Evolutionary conservation across 2,888 invertebrate species (phyloP), one percentile per base, ranked within the genome.

Genomic region (Priocnemis perturbator): DNA sequence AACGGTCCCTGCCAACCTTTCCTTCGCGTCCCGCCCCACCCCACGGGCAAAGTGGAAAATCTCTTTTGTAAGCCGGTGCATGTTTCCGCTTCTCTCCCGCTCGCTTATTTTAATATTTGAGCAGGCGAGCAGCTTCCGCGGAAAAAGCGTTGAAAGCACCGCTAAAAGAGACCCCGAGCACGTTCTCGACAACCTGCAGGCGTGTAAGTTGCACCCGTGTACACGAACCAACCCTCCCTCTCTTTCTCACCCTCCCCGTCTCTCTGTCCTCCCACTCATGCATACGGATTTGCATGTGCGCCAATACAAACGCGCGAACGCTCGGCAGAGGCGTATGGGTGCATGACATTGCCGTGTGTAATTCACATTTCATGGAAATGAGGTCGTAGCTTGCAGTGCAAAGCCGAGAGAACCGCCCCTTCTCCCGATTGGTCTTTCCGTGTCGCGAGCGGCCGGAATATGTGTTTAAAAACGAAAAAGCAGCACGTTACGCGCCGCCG

Each of bases 101-200:
- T 78, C 83, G 81, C 81, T 83, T 78, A 83, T 83, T 83, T 83
- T 83, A 83, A 83, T 83, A 83, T 83, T 83, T 81, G 77, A 83
- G 76, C 72, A 74, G 72, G 64, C 74, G 69, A 62, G 77, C 74
- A 76, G 78, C 73, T 72, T 65, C 76, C 63, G 74, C 66, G 77
- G 74, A 76, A 76, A 81, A 81, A 78, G 75, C 77, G 77, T 67
- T 82, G 84, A 84, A 82, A 84, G 83, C 83, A 70, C 72, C 72
- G 81, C 76, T 84, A 83, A 83, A 83, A 81, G 81, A 79, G 76
- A 78, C 81, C 79, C 75, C 71, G 73, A 74, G 72, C 77, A 67
- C 62, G 76, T 77, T 71, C 44, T 60, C 59, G 47, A 47, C 58
- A 44, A 60, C 11, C 17, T 50, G 19, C 50, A 50, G 50, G 50